These are phyloP conservation scores for Pherbina coryleti DNA, from an alignment of 2,888 invertebrate genomes.

Conservation along the genomic window DNA sequence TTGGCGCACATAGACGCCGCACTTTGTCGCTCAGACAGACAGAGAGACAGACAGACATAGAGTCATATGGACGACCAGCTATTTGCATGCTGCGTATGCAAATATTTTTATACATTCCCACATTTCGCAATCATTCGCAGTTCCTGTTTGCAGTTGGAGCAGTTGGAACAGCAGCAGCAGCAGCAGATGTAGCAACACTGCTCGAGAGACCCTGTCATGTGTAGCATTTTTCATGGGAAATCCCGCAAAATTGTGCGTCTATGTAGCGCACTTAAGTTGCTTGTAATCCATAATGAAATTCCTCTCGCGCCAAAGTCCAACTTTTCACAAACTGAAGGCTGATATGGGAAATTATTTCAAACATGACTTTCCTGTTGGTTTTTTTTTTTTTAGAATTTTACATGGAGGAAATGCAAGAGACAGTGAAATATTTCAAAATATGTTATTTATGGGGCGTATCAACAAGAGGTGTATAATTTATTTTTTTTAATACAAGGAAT, in stretches of 20 bases:
- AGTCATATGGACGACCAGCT: not conserved
- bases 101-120: constrained; percentile 18
- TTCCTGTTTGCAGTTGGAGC: constrained; percentile 25
- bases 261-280: not conserved
- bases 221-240: constrained; percentile 13
- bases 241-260: constrained; percentile 7
- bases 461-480: no score
- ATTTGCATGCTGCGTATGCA: constrained; percentile 2
- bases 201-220: not conserved
- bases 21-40: not conserved
- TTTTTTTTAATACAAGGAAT: no score
- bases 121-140: constrained; percentile 35
- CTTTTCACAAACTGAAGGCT: not conserved
- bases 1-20: not conserved
- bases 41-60: not conserved
- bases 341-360: constrained; percentile 23
- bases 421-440: no score
- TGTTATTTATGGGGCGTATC: no score
- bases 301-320: constrained; percentile 20
- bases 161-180: not conserved
- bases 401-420: no score
- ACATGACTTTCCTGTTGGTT: not conserved
- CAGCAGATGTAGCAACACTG: constrained; percentile 1
- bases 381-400: no score
- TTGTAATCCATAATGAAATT: constrained; percentile 22